A percentile compares a stretch with the other conserved stretches of the same genome.
Evolutionary conservation across 2,797 vertebrate genomes (phyloP).

Genomic region (Sebastes trivittatus): DNA sequence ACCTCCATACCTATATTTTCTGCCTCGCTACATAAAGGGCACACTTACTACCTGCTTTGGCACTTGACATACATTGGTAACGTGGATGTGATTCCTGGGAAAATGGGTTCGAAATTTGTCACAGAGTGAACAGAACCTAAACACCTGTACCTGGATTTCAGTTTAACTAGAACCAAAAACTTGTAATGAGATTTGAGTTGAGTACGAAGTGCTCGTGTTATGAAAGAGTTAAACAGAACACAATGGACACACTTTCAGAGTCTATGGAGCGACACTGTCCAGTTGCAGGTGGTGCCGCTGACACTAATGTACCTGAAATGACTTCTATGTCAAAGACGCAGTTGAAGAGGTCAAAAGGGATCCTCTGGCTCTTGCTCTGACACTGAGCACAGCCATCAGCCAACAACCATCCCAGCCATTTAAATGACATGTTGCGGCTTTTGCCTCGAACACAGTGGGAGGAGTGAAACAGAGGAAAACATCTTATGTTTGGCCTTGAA

Average conservation of each 20-base stretch:
- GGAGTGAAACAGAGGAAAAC: background rate
- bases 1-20: background rate
- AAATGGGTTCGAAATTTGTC: background rate
- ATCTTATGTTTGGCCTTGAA: background rate
- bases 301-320: conserved; percentile 35
- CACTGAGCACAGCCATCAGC: conserved; percentile 16
- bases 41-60: background rate
- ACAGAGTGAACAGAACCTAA: background rate
- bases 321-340: conserved; percentile 9
- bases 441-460: background rate
- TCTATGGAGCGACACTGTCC: background rate
- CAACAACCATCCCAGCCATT: background rate
- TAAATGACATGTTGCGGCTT: conserved; percentile 8
- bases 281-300: conserved; percentile 1
- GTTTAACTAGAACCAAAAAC: background rate
- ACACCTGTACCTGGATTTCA: background rate
- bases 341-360: conserved; percentile 16
- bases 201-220: background rate
- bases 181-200: background rate
- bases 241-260: background rate
- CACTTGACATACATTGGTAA: background rate
- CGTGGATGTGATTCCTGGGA: background rate
- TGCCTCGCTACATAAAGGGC: background rate
- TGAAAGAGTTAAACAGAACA: background rate
- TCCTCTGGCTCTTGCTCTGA: conserved; percentile 5